These are phyloP conservation scores for Neopelma chrysocephalum DNA, from an alignment of 2,797 vertebrate species.

Conservation along the genomic window DNA sequence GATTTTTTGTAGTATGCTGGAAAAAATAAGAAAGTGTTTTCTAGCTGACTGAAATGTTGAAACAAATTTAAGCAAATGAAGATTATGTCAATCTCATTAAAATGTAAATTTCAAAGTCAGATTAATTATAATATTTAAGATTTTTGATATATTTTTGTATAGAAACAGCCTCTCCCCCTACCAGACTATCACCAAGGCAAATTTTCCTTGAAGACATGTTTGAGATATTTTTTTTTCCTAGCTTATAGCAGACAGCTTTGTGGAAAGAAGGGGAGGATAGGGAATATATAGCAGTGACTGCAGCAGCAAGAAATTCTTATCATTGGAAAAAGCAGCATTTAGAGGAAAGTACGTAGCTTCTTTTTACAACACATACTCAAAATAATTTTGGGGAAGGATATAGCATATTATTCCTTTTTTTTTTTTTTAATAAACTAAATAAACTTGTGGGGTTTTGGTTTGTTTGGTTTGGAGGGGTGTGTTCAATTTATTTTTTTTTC, in stretches of 20 bases:
- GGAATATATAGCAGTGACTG: background rate
- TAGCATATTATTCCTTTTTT: background rate
- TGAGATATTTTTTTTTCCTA: background rate
- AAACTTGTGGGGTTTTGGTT: background rate
- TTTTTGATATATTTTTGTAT: background rate
- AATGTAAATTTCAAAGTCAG: background rate
- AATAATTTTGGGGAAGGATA: background rate
- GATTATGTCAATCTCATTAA: background rate
- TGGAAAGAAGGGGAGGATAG: background rate
- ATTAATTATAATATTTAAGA: background rate
- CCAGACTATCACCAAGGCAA: background rate
- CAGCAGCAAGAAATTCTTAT: background rate
- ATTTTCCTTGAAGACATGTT: background rate
- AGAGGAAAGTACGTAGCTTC: background rate
- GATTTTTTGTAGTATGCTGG: background rate
- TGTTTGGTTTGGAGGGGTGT: rapidly evolving
- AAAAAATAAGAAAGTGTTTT: background rate
- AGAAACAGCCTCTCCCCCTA: background rate
- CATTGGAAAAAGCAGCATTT: background rate
- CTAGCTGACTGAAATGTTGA: background rate
- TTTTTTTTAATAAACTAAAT: background rate
- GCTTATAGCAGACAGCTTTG: background rate
- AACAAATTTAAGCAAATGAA: background rate
- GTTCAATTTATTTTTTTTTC: background rate
- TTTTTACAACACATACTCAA: background rate